Conservation (phyloP, 2,113 vertebrate genomes). For the Oncorhynchus gorbuscha region DNA sequence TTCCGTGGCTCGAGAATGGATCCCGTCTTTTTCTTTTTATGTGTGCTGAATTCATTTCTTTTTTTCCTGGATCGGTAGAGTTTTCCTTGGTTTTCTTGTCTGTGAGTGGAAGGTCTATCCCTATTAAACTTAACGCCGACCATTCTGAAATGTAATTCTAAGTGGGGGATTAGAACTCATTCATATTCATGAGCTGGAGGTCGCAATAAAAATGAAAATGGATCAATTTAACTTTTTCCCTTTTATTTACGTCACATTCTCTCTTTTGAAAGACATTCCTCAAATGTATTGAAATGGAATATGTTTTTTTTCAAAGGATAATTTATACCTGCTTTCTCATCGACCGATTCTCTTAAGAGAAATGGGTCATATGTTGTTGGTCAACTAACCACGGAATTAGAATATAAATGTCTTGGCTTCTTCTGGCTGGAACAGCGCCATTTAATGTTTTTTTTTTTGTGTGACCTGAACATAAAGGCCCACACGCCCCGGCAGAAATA, state of each 20-base stretch:
- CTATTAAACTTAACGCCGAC: constrained; percentile 79
- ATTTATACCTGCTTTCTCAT: background rate
- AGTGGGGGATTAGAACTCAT: constrained; percentile 76
- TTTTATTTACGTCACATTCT: constrained; percentile 24
- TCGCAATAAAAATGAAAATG: constrained; percentile 68
- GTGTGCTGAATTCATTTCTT: constrained; percentile 47
- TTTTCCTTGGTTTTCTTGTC: constrained; percentile 53
- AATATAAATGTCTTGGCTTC: background rate
- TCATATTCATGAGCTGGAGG: constrained; percentile 77
- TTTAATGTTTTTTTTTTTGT: background rate
- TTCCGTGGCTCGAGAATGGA: constrained; percentile 54
- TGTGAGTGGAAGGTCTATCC: constrained; percentile 63
- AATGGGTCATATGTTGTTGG: background rate
- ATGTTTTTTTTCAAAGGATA: background rate
- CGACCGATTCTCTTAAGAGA: background rate
- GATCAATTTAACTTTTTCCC: constrained; percentile 58
- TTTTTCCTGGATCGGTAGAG: constrained; percentile 42
- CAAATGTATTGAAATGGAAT: background rate
- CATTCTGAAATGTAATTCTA: constrained; percentile 81
- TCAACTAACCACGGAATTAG: background rate
- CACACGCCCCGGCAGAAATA: background rate
- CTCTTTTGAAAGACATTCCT: constrained; percentile 11
- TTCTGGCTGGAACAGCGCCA: background rate
- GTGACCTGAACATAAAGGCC: background rate
- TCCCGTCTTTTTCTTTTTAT: constrained; percentile 17